Base-by-base conservation (phyloP, 1,140 invertebrate species). In the Alviniconcha marisindica region DNA sequence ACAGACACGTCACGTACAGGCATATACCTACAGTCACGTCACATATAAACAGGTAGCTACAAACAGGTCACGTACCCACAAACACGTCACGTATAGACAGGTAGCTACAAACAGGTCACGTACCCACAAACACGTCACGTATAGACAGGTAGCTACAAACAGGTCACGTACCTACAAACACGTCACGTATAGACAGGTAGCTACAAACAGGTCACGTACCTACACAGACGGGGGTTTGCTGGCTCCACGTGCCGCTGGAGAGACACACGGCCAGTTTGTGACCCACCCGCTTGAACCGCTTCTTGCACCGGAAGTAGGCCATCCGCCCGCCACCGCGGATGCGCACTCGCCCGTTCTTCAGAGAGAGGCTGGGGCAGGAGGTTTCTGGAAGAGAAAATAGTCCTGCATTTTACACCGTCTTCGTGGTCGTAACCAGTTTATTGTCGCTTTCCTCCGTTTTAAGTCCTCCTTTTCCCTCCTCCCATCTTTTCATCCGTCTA, bases 221-320 rank as follows among this genome's bases (percentile, higher is more conserved):
- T 5, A 85, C 82, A 80, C 84, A 85, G 4, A 83, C 69, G 31
- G 84, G 84, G 2, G 78, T 36, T 4, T 71, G 84, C 28, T 85
- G 84, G 33, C 84, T 85, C 84, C 84, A 85, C 10, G 71, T 74
- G 2, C 77, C 71, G n/a, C 40, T 18, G 7, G 63, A 40, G 21
- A 83, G 51, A 44, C 84, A 85, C 0, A 85, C 81, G 33, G 84
- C 84, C 74, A 83, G 69, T 71, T 83, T 83, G 40, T 44, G 51
- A 10, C 84, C 84, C 5, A 83, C 71, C 44, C 82, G 51, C 33
- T 78, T 83, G 51, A 82, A 85, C 33, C 56, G 76, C 38, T 77
- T 81, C 71, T 56, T 83, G 66, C 84, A 85, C 0, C 56, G 51
- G 66, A 83, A 85, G 78, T 83, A 80, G 12, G 71, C 82, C 54